These are phyloP conservation scores for Gandaritis pyraliata DNA, from an alignment of 2,888 invertebrate species.

Conservation along the genomic window DNA sequence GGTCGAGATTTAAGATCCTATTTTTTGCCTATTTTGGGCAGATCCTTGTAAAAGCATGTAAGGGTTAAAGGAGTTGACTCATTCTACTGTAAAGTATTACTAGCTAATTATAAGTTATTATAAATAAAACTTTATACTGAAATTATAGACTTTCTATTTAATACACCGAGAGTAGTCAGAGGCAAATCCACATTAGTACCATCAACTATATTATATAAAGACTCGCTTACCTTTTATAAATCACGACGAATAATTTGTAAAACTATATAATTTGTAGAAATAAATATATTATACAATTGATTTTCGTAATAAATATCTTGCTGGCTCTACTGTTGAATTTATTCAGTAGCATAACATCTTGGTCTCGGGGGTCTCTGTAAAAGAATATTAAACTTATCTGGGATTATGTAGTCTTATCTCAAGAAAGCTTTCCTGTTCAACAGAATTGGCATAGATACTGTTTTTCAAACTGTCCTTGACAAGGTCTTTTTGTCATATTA, in stretches of 20 bases:
- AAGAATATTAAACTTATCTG: neutral
- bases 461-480: too few relatives aligned
- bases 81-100: constrained; percentile 40
- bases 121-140: constrained; percentile 15
- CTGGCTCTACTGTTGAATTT: neutral
- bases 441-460: too few relatives aligned
- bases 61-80: constrained; percentile 31
- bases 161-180: neutral
- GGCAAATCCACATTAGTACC: neutral
- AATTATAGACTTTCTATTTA: neutral
- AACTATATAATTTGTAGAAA: constrained; percentile 23
- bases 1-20: neutral
- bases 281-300: constrained; percentile 22
- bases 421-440: too few relatives aligned
- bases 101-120: constrained; percentile 29
- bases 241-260: constrained; percentile 1
- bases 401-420: too few relatives aligned
- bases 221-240: constrained; percentile 3
- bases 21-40: neutral
- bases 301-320: constrained; percentile 17
- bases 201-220: too few relatives aligned
- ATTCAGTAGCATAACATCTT: neutral
- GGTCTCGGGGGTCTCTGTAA: constrained; percentile 16
- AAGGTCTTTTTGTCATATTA: too few relatives aligned
- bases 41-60: neutral